Base-by-base conservation (phyloP, 2,888 invertebrate genomes). In the Nomada ruficornis region DNA sequence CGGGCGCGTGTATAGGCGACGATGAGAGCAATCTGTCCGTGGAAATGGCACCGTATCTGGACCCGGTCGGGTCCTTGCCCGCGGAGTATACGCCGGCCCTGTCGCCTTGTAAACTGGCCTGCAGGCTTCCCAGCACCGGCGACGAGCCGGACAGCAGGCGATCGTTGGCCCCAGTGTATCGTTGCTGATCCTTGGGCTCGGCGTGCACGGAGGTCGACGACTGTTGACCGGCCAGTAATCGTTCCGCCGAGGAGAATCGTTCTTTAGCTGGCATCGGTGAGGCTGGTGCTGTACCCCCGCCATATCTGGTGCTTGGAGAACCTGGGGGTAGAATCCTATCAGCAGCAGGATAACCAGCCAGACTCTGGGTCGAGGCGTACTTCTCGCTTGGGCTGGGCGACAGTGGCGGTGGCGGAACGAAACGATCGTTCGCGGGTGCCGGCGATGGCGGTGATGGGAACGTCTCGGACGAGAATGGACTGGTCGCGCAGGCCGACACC, bases 391-490 rank as follows among this genome's bases (percentile, higher is more conserved):
- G 93, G 76, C 95, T 95, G 93, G 96, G 96, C 91, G 96, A 96
- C 90, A 96, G 94, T 92, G 96, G 96, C 90, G 96, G 96, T 90
- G 95, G 95, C 69, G 96, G 96, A 88, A 96, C 95, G 90, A 95
- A 95, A 67, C 95, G 93, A 88, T 95, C 95, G 90, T 94, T 94
- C 54, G 95, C 94, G 23, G 95, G 95, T 75, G 95, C 95, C 73
- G 95, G 95, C 68, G 95, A 95, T 36, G 95, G 95, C 74, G 95
- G 95, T 55, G 93, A 93, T 82, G 95, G 95, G 92, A 95, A 94
- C 79, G 94, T 95, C 86, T 95, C 94, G 93, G 95, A 94, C 93
- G 95, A 95, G 95, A 93, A 92, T n/a, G 90, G 87, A 50, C 85
- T 88, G 42, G 83, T 73, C 50, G 80, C 57, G 74, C 80, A 82